Conservation (phyloP, 2,888 invertebrate species). For the Vesta saturnalis region DNA sequence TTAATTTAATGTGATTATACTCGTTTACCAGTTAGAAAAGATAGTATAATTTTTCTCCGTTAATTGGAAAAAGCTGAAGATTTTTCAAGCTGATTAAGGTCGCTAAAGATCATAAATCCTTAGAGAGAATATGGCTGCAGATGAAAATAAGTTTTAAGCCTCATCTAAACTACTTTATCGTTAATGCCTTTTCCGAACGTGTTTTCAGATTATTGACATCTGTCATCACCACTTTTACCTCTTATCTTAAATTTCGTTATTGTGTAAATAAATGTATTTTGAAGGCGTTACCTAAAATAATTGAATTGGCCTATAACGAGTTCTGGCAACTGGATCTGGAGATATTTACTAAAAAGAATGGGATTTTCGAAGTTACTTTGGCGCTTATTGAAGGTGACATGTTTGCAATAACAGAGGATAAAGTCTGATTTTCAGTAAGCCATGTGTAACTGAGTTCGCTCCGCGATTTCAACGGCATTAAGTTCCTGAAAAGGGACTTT, state of each 20-base stretch:
- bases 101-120: constrained; percentile 19
- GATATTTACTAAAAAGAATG: constrained; percentile 36
- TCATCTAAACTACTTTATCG: constrained; percentile 37
- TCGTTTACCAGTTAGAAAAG: background rate
- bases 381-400: constrained; percentile 37
- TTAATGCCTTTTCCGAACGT: constrained; percentile 38
- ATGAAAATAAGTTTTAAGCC: constrained; percentile 41
- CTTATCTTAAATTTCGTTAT: constrained; percentile 27
- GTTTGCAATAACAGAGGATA: constrained; percentile 39
- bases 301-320: constrained; percentile 35
- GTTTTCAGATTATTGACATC: constrained; percentile 39
- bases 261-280: constrained; percentile 34
- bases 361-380: constrained; percentile 34
- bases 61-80: constrained; percentile 1
- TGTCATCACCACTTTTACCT: constrained; percentile 36
- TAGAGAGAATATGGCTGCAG: constrained; percentile 23
- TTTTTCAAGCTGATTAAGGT: constrained; percentile 12
- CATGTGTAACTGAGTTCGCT: constrained; percentile 41
- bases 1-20: background rate
- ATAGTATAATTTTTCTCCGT: no score
- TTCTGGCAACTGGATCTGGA: constrained; percentile 27
- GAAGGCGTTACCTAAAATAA: constrained; percentile 31
- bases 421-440: constrained; percentile 38
- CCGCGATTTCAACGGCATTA: constrained; percentile 38
- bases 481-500: constrained; percentile 36